Conservation (phyloP, 2,113 vertebrate species). For the Isurus oxyrinchus region DNA sequence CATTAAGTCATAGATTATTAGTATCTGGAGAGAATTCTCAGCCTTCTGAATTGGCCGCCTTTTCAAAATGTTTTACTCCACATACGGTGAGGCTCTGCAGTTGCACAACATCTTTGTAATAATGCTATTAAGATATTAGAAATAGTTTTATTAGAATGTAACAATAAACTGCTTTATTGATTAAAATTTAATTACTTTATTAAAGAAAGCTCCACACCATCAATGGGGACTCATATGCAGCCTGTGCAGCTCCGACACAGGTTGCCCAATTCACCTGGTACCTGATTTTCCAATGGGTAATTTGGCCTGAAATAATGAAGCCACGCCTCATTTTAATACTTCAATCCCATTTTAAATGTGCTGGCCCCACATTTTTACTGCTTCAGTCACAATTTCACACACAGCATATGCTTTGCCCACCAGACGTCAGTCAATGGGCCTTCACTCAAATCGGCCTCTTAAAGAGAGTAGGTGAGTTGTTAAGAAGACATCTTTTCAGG, state of each 20-base stretch:
- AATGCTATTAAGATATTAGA: background rate
- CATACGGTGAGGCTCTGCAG: background rate
- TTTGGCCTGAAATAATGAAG: background rate
- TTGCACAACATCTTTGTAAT: background rate
- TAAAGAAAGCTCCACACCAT: background rate
- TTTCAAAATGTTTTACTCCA: background rate
- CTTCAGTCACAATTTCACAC: background rate
- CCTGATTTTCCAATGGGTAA: background rate
- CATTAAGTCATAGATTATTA: background rate
- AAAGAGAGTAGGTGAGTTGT: background rate
- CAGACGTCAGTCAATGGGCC: background rate
- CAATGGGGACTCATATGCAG: background rate
- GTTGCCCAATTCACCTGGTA: background rate
- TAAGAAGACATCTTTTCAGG: no score
- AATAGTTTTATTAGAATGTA: background rate
- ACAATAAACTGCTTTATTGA: background rate
- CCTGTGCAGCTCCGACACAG: background rate
- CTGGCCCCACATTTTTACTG: background rate
- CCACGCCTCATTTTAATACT: background rate
- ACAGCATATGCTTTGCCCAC: background rate
- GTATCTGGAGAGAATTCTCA: background rate
- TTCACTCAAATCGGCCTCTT: background rate
- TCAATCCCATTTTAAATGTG: background rate
- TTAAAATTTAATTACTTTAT: background rate
- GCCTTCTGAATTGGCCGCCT: background rate